Evolutionary conservation across 2,888 invertebrate genomes (phyloP).

Genomic region (Phymatocera aterrima): DNA sequence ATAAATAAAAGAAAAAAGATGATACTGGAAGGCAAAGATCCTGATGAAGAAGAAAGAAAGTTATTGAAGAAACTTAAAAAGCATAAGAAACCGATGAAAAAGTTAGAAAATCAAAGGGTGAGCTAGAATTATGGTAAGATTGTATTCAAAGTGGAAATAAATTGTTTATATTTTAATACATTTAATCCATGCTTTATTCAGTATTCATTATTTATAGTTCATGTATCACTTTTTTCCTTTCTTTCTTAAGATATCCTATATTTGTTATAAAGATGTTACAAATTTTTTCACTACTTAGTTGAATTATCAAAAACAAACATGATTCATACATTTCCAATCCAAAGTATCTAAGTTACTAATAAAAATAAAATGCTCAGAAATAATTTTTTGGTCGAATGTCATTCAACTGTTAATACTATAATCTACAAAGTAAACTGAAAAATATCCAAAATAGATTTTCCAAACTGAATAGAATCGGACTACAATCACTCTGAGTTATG

Average conservation of each 20-base stretch:
- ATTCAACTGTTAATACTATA: too few relatives aligned
- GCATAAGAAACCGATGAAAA: conserved; percentile 52
- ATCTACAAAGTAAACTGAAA: neutral
- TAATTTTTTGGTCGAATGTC: too few relatives aligned
- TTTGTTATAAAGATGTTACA: neutral
- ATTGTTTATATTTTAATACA: conserved; percentile 2
- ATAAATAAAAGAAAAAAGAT: conserved; percentile 93
- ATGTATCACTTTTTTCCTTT: neutral
- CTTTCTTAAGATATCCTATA: neutral
- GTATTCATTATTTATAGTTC: neutral
- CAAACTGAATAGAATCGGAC: neutral
- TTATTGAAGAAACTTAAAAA: conserved; percentile 71
- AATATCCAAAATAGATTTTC: neutral
- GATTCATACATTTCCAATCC: neutral
- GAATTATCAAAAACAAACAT: neutral
- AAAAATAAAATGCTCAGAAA: neutral
- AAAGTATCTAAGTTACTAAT: neutral
- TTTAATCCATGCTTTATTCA: conserved; percentile 27
- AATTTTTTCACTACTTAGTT: neutral
- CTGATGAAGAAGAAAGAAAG: conserved; percentile 84
- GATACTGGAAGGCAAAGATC: conserved; percentile 90
- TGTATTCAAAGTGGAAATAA: neutral
- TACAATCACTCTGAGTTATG: neutral
- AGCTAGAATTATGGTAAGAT: conserved; percentile 37
- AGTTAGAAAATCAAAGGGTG: conserved; percentile 30